Evolutionary conservation across 2,888 invertebrate species (phyloP).

Genomic region (Ophion costatus): DNA sequence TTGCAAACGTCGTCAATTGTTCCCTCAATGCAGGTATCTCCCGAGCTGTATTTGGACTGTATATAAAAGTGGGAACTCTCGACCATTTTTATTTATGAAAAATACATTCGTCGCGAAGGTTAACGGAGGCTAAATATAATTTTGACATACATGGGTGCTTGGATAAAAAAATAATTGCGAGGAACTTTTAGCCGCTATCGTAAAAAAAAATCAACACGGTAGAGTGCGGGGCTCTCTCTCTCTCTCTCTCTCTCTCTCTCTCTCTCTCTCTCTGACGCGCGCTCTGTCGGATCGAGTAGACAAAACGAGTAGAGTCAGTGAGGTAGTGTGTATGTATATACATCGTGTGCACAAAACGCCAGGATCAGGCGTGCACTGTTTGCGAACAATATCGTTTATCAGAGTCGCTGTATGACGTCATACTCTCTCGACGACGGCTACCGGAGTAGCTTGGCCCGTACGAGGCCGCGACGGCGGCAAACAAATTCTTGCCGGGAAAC

Average conservation of each 20-base stretch:
- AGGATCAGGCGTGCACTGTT: constrained; percentile 56
- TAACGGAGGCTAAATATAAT: too few relatives aligned
- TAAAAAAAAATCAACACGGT: not conserved
- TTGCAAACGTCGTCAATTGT: too few relatives aligned
- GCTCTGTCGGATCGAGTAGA: not conserved
- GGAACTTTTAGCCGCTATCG: not conserved
- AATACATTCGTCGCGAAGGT: too few relatives aligned
- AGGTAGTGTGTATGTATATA: not conserved
- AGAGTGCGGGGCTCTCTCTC: not conserved
- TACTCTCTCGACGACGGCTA: constrained; percentile 28
- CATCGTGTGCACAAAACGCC: constrained; percentile 33
- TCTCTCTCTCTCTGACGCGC: not conserved
- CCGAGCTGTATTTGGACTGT: too few relatives aligned
- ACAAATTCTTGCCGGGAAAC: constrained; percentile 39
- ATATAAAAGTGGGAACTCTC: too few relatives aligned
- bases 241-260: not conserved
- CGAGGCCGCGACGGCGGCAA: constrained; percentile 50
- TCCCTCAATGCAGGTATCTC: too few relatives aligned
- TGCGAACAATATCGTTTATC: constrained; percentile 66
- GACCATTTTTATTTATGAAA: too few relatives aligned
- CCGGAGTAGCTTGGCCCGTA: constrained; percentile 31
- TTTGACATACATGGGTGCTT: too few relatives aligned
- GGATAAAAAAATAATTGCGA: not conserved
- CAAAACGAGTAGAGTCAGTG: constrained; percentile 14
- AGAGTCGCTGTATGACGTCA: constrained; percentile 58